These are phyloP conservation scores for Ceyx cyanopectus DNA, from an alignment of 2,113 vertebrate species.

Conservation along the genomic window DNA sequence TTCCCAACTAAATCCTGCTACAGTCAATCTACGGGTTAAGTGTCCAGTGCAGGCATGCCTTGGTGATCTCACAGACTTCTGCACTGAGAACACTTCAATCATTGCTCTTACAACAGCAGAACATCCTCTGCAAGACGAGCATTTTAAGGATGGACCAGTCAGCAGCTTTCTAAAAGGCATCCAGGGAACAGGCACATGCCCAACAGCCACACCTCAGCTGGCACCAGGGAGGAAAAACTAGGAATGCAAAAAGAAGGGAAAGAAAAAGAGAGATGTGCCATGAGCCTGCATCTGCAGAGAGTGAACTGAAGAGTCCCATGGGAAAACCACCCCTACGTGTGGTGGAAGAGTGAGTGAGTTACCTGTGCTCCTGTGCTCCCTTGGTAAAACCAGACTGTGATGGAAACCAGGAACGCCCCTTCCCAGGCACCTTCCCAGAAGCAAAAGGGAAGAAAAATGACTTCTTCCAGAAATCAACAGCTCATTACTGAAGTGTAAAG, in stretches of 20 bases:
- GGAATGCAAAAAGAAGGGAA: background rate
- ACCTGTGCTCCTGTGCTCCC: background rate
- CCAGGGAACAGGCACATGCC: fast-evolving
- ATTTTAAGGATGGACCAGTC: background rate
- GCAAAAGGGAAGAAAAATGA: background rate
- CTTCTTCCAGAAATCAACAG: background rate
- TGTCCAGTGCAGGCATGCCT: background rate
- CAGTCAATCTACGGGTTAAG: background rate
- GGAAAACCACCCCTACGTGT: fast-evolving
- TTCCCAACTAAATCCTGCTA: fast-evolving
- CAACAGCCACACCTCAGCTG: background rate
- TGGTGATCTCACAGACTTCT: background rate
- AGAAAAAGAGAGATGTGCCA: background rate
- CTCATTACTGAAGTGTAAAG: background rate
- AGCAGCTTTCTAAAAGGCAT: background rate
- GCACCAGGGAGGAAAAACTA: background rate
- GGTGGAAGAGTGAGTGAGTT: background rate
- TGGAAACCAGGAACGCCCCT: background rate
- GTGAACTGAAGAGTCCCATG: fast-evolving
- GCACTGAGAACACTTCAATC: background rate
- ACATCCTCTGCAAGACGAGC: fast-evolving
- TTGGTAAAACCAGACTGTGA: background rate
- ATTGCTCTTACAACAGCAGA: background rate
- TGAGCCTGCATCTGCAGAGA: background rate
- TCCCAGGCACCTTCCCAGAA: background rate